phyloP scores from a whole-genome alignment of 2,113 vertebrate genomes.

The Synchiropus splendidus region DNA sequence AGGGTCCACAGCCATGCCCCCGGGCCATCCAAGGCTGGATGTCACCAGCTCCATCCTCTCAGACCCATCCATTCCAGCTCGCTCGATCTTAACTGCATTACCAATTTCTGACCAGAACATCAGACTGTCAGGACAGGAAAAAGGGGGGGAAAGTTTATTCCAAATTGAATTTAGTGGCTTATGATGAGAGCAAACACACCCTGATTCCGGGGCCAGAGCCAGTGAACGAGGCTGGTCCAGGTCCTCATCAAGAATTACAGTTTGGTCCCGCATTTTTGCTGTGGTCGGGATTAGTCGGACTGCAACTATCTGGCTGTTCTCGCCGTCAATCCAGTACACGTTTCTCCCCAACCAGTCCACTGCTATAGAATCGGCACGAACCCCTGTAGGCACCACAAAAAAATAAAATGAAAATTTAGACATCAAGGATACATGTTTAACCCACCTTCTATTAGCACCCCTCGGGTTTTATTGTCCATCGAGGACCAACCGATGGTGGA shows the following conservation, averaged over 20 bases:
- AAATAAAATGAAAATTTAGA: too few relatives aligned
- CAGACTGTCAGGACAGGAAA: constrained; percentile 55
- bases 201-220: constrained; percentile 73
- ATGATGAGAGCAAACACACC: constrained; percentile 51
- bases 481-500: constrained; percentile 78
- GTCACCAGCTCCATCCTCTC: constrained; percentile 60
- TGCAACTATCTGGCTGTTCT: constrained; percentile 71
- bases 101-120: constrained; percentile 89
- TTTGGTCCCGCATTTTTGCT: constrained; percentile 52
- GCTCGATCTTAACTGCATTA: constrained; percentile 69
- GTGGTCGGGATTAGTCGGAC: constrained; percentile 50
- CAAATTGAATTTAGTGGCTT: background rate
- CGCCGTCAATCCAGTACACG: constrained; percentile 82
- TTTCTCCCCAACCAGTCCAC: constrained; percentile 88
- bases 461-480: constrained; percentile 64
- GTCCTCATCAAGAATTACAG: constrained; percentile 71
- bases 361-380: constrained; percentile 75
- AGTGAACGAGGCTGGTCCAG: constrained; percentile 75
- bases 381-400: constrained; percentile 54
- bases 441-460: constrained; percentile 77
- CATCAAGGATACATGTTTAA: too few relatives aligned
- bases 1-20: constrained; percentile 74
- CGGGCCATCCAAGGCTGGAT: constrained; percentile 77
- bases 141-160: background rate
- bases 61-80: constrained; percentile 84